Percentiles rank a stretch among this genome's conserved stretches.
Conservation (phyloP, 2,113 vertebrate genomes). For the Nansenia antarctica region DNA sequence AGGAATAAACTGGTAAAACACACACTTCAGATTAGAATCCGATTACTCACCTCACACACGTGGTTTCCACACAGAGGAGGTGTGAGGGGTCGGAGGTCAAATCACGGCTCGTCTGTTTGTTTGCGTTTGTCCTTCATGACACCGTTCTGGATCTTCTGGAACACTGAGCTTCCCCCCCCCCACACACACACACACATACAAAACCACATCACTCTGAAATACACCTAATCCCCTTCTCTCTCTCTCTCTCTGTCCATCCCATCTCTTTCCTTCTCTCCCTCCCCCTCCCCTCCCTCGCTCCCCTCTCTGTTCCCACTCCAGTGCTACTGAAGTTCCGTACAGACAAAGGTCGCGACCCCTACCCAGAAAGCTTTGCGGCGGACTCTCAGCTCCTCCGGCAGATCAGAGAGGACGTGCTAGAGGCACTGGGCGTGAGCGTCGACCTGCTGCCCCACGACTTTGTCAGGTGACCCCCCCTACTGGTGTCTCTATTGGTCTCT, state of each 20-base stretch:
- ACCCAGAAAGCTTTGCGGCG: constrained; percentile 67
- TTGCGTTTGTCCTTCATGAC: too few relatives aligned
- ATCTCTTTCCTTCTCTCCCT: neutral
- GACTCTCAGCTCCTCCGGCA: constrained; percentile 79
- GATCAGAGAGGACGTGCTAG: constrained; percentile 82
- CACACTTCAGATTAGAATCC: too few relatives aligned
- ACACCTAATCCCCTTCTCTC: neutral
- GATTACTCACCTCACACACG: too few relatives aligned
- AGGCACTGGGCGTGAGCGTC: constrained; percentile 63
- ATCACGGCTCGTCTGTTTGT: too few relatives aligned
- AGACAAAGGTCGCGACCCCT: constrained; percentile 84
- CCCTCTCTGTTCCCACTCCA: constrained; percentile 48
- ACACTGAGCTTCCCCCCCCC: too few relatives aligned
- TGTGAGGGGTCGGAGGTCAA: too few relatives aligned
- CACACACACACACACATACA: too few relatives aligned
- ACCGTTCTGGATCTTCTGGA: too few relatives aligned
- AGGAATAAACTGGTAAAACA: too few relatives aligned
- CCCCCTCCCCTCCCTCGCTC: neutral
- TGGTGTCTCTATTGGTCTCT: too few relatives aligned
- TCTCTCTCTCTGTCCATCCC: neutral
- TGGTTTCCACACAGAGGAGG: too few relatives aligned
- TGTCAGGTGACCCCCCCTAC: constrained; percentile 71
- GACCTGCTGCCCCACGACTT: constrained; percentile 84
- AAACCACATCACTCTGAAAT: too few relatives aligned
- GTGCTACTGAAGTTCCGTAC: constrained; percentile 90